Percentiles rank a stretch among this genome's conserved stretches.
These are phyloP conservation scores for Batillaria attramentaria DNA, from an alignment of 1,140 invertebrate genomes.

Conservation along the genomic window DNA sequence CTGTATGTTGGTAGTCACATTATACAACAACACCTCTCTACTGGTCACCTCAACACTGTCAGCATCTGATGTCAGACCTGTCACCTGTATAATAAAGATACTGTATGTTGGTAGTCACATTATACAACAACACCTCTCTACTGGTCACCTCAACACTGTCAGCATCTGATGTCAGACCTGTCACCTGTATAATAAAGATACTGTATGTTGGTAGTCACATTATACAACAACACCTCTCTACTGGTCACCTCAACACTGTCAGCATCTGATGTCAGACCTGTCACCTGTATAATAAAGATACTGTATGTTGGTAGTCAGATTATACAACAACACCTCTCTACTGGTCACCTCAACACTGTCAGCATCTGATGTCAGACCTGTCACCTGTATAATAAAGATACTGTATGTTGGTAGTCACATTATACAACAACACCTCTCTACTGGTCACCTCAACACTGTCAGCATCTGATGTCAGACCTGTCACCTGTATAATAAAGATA, in stretches of 20 bases:
- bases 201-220: slow-evolving; percentile 5
- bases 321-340: background rate
- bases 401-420: slow-evolving; percentile 5
- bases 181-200: too few species aligned
- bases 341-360: background rate
- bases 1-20: slow-evolving; percentile 5
- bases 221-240: background rate
- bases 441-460: background rate
- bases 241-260: background rate
- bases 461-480: background rate
- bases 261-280: background rate
- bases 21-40: background rate
- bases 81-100: too few species aligned
- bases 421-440: background rate
- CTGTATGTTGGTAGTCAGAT: slow-evolving; percentile 6
- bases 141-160: background rate
- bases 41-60: background rate
- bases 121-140: background rate
- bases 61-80: background rate
- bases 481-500: too few species aligned
- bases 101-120: slow-evolving; percentile 5
- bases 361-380: background rate
- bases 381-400: too few species aligned
- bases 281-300: too few species aligned
- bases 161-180: background rate